These are phyloP conservation scores for Bufotes viridis DNA, from an alignment of 2,797 vertebrate species.

Conservation along the genomic window DNA sequence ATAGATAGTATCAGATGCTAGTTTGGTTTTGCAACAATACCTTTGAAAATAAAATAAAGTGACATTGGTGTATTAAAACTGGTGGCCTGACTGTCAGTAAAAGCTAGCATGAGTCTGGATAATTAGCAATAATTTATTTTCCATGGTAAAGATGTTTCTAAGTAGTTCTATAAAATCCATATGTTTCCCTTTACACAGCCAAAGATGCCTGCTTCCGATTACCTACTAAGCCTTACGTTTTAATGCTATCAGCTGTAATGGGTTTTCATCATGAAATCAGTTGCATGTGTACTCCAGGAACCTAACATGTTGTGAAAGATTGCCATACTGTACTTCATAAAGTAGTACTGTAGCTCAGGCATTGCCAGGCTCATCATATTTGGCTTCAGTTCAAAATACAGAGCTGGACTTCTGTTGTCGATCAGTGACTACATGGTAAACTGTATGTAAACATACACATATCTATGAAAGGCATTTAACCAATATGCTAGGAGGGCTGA, in stretches of 20 bases:
- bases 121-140: constrained; percentile 68
- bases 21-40: background rate
- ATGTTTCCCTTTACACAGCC: constrained; percentile 64
- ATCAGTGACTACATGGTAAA: constrained; percentile 37
- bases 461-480: constrained; percentile 31
- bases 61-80: background rate
- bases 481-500: background rate
- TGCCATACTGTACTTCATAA: constrained; percentile 43
- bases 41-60: constrained; percentile 14
- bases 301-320: constrained; percentile 63
- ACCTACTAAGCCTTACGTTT: constrained; percentile 61
- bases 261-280: constrained; percentile 66
- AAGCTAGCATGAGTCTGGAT: constrained; percentile 65
- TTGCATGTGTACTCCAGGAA: constrained; percentile 63
- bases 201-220: constrained; percentile 66
- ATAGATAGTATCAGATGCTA: constrained; percentile 28
- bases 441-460: constrained; percentile 49
- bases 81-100: constrained; percentile 54
- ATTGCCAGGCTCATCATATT: constrained; percentile 33
- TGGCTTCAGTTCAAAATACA: constrained; percentile 40
- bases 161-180: constrained; percentile 65
- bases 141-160: constrained; percentile 59
- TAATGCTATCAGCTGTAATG: constrained; percentile 64
- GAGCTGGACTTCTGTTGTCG: constrained; percentile 29
- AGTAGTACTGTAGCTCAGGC: constrained; percentile 40